phyloP scores from a whole-genome alignment of 2,797 vertebrate genomes.

The Eupleurogrammus muticus region DNA sequence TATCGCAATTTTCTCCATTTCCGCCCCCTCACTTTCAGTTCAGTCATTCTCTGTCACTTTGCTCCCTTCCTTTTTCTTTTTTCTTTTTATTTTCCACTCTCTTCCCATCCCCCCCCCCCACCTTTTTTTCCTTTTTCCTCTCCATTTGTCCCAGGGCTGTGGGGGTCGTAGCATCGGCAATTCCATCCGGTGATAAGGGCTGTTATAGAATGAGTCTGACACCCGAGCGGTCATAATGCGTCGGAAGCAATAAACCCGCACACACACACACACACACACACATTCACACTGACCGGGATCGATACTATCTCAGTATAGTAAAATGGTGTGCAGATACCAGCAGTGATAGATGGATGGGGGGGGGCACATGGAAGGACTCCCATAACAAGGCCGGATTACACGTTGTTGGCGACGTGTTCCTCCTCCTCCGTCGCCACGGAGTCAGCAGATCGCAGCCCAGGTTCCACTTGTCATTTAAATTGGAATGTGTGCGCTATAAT shows the following conservation, averaged over 20 bases:
- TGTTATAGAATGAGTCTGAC: constrained; percentile 54
- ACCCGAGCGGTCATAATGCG: constrained; percentile 52
- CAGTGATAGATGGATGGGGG: constrained; percentile 45
- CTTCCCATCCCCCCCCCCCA: not conserved
- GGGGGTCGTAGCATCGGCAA: constrained; percentile 50
- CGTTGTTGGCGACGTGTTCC: constrained; percentile 25
- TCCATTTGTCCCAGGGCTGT: constrained; percentile 45
- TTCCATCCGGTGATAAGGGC: constrained; percentile 53
- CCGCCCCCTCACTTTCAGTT: not conserved
- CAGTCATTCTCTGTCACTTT: no score
- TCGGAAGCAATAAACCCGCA: constrained; percentile 47
- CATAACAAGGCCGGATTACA: constrained; percentile 32
- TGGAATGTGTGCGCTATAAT: constrained; percentile 13
- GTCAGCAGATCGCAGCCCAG: constrained; percentile 16
- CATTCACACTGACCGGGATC: constrained; percentile 12
- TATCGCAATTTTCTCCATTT: not conserved
- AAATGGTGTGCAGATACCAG: constrained; percentile 42
- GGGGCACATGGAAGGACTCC: constrained; percentile 24
- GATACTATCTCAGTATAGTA: constrained; percentile 36
- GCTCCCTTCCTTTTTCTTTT: no score
- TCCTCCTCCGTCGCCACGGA: constrained; percentile 16
- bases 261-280: constrained; percentile 3
- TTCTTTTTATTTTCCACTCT: not conserved
- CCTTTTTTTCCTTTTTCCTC: constrained; percentile 26
- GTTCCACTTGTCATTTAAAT: constrained; percentile 35